Percentiles rank a stretch among this genome's conserved stretches.
Conservation (phyloP, 2,113 vertebrate genomes). For the Dryoscopus gambensis region DNA sequence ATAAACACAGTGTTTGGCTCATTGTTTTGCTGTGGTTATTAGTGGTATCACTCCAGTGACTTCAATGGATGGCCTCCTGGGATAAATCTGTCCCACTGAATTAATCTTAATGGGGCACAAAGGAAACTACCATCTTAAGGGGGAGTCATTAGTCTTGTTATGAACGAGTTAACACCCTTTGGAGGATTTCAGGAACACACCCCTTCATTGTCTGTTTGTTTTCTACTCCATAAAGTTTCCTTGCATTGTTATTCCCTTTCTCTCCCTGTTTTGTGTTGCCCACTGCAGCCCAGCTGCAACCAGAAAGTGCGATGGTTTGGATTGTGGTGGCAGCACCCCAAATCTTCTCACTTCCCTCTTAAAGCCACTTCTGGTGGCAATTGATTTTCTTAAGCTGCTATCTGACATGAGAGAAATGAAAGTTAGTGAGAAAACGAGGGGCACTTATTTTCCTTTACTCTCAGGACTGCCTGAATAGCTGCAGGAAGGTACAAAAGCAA, state of each 20-base stretch:
- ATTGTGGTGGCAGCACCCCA: not conserved
- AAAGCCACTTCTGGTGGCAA: not conserved
- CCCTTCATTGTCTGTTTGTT: slow-evolving; percentile 43
- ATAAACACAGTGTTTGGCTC: not conserved
- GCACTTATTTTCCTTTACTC: not conserved
- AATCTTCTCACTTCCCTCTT: not conserved
- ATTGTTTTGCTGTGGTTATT: not conserved
- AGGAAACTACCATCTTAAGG: slow-evolving; percentile 12
- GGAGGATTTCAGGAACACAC: slow-evolving; percentile 50
- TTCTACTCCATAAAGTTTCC: slow-evolving; percentile 4
- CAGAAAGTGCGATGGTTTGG: not conserved
- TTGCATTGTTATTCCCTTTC: not conserved
- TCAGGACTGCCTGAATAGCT: not conserved
- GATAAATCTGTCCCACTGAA: not conserved
- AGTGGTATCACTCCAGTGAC: not conserved
- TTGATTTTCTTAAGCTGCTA: not conserved
- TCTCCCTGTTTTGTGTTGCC: not conserved
- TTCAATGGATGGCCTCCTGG: not conserved
- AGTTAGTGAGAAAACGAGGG: not conserved
- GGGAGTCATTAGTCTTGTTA: slow-evolving; percentile 17
- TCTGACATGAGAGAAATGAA: not conserved
- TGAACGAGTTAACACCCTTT: slow-evolving; percentile 61
- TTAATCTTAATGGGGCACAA: slow-evolving; percentile 6
- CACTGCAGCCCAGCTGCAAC: not conserved
- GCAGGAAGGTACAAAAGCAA: not conserved